A percentile compares a stretch with the other conserved stretches of the same genome.
These are phyloP conservation scores for Corynorhinus townsendii DNA, from an alignment of 2,113 vertebrate species.

Conservation along the genomic window DNA sequence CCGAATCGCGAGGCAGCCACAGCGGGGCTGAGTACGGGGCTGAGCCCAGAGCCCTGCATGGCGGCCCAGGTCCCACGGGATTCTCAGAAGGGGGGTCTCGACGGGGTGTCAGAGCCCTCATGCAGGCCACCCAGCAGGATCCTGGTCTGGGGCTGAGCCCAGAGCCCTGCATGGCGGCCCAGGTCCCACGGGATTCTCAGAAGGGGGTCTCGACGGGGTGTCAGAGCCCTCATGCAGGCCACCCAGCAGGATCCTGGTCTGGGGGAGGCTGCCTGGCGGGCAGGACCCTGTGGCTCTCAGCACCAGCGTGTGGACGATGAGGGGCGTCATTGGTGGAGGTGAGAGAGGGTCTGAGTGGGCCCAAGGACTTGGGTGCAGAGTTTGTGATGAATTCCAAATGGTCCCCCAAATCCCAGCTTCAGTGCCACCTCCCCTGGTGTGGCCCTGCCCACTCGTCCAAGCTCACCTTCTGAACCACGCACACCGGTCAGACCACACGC, in stretches of 20 bases:
- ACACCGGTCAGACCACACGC: not conserved
- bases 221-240: too few relatives aligned
- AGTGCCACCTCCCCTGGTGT: not conserved
- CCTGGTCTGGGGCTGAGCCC: not conserved
- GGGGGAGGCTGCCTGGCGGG: not conserved
- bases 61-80: too few relatives aligned
- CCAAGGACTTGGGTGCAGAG: not conserved
- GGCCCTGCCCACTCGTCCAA: not conserved
- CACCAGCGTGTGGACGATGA: fast-evolving
- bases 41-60: fast-evolving
- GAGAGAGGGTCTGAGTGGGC: not conserved
- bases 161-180: fast-evolving
- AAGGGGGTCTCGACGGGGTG: not conserved
- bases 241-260: fast-evolving
- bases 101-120: not conserved
- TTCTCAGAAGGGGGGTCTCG: not conserved
- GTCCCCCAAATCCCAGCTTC: not conserved
- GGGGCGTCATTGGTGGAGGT: fast-evolving
- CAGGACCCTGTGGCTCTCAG: fast-evolving
- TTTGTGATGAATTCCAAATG: not conserved
- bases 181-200: fast-evolving
- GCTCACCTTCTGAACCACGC: too few relatives aligned
- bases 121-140: fast-evolving
- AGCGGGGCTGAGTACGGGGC: fast-evolving
- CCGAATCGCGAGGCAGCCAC: not conserved